These are phyloP conservation scores for Sitobion miscanthi DNA, from an alignment of 1,140 invertebrate species.

Conservation along the genomic window DNA sequence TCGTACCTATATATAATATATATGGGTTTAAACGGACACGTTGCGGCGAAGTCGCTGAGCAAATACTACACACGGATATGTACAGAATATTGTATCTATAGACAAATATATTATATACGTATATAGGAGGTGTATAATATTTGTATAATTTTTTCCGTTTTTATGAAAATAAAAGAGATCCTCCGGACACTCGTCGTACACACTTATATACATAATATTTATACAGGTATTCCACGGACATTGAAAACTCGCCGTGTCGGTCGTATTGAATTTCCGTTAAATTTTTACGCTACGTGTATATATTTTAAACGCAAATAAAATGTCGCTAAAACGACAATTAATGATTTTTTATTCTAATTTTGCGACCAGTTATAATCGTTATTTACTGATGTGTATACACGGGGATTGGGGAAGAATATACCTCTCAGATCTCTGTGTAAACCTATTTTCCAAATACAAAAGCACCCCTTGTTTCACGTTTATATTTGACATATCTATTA, in stretches of 20 bases:
- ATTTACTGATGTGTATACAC: not conserved
- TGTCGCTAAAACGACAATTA: not conserved
- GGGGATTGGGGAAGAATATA: not conserved
- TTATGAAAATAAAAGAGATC: slow-evolving; percentile 14
- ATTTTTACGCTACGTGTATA: not conserved
- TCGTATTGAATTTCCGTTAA: not conserved
- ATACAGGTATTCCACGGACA: not conserved
- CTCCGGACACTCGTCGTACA: not conserved
- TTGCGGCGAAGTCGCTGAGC: not conserved
- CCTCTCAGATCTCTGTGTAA: not conserved
- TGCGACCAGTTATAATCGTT: not conserved
- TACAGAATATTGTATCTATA: slow-evolving; percentile 2
- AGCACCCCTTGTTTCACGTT: not conserved
- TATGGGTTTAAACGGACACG: not conserved
- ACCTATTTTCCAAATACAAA: not conserved
- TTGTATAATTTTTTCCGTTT: not conserved
- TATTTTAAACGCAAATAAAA: not conserved
- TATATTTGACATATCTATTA: too few species aligned
- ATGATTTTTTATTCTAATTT: not conserved
- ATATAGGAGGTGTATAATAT: not conserved
- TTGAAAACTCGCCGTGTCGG: not conserved
- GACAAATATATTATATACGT: too few species aligned
- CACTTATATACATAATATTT: not conserved
- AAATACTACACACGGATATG: not conserved
- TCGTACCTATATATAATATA: not conserved